Evolutionary conservation across 35 echinoderm and acorn worm genomes (phyloP).

Genomic region (Acanthaster planci): DNA sequence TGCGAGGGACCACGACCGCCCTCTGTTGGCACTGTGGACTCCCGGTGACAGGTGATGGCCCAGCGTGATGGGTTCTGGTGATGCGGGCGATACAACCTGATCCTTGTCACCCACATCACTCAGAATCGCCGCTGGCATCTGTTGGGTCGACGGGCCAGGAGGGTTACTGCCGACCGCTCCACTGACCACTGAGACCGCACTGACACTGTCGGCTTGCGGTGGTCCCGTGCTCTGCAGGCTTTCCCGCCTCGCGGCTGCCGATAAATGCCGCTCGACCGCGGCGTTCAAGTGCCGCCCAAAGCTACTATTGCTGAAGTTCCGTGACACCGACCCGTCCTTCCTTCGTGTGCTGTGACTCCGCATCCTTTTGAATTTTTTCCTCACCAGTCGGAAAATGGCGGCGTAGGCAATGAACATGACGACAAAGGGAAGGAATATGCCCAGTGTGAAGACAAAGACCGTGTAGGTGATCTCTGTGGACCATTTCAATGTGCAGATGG

Average conservation of each 20-base stretch:
- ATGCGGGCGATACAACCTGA: too few relatives aligned
- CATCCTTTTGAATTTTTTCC: conserved; percentile 69
- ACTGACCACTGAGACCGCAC: conserved; percentile 1
- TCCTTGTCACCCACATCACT: too few relatives aligned
- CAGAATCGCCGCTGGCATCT: too few relatives aligned
- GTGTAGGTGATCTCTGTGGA: conserved; percentile 87
- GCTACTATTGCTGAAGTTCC: conserved; percentile 15
- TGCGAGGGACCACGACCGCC: background rate
- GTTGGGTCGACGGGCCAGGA: background rate
- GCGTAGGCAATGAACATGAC: conserved; percentile 71
- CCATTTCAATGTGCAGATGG: conserved; percentile 86
- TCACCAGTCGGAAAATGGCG: conserved; percentile 70
- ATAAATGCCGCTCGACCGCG: too few relatives aligned
- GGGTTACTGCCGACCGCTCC: background rate
- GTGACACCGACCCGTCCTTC: background rate
- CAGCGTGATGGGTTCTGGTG: too few relatives aligned
- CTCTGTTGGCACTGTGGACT: too few relatives aligned
- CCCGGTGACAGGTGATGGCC: too few relatives aligned
- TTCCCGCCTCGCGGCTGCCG: background rate
- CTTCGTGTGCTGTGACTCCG: conserved; percentile 44
- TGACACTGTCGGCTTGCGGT: background rate
- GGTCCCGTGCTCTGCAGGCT: background rate
- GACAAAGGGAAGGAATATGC: conserved; percentile 66
- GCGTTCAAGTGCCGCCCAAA: background rate
- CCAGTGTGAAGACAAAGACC: conserved; percentile 70